These are phyloP conservation scores for Sitta europaea DNA, from an alignment of 2,113 vertebrate genomes.

Conservation along the genomic window DNA sequence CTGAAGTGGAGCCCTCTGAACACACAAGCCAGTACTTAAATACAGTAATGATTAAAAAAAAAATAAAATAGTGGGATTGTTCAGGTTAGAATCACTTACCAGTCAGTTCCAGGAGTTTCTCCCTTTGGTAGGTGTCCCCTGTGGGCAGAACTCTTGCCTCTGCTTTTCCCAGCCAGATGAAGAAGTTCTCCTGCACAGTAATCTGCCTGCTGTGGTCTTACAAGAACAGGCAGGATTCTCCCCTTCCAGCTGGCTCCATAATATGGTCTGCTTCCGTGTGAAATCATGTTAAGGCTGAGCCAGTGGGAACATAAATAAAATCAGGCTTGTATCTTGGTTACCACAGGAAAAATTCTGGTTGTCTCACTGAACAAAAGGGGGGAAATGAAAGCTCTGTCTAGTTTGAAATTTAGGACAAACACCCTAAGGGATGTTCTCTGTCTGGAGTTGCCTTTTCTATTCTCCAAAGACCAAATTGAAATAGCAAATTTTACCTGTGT, in stretches of 20 bases:
- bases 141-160: not conserved
- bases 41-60: not conserved
- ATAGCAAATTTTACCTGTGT: not conserved
- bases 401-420: not conserved
- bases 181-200: not conserved
- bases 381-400: not conserved
- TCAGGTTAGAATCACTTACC: constrained; percentile 21
- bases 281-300: constrained; percentile 19
- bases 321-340: constrained; percentile 42
- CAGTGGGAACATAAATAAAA: constrained; percentile 35
- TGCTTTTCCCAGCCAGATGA: not conserved
- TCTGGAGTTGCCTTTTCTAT: not conserved
- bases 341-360: not conserved
- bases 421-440: not conserved
- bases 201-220: not conserved
- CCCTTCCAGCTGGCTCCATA: not conserved
- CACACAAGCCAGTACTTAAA: not conserved
- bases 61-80: not conserved
- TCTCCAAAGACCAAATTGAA: not conserved
- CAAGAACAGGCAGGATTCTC: not conserved
- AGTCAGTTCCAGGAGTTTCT: not conserved
- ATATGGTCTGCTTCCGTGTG: constrained; percentile 17
- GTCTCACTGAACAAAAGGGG: not conserved
- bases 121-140: not conserved
- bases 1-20: not conserved